Evolutionary conservation across 2,797 vertebrate genomes (phyloP).

Genomic region (Carduelis carduelis): DNA sequence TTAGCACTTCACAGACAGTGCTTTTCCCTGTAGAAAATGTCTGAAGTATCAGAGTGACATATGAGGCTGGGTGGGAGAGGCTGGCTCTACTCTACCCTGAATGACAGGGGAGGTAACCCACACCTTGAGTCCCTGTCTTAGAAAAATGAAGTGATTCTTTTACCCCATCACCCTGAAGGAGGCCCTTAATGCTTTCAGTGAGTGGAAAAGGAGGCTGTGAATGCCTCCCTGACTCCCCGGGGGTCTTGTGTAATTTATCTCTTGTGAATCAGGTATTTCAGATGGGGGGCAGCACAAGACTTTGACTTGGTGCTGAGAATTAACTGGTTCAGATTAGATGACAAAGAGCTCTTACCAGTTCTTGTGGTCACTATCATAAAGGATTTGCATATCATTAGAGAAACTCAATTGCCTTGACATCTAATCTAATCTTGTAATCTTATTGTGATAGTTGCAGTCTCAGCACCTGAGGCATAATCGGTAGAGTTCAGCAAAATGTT

Average conservation of each 20-base stretch:
- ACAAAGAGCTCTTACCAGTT: background rate
- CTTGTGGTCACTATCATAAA: background rate
- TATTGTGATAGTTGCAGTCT: background rate
- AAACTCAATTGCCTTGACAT: background rate
- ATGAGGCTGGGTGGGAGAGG: background rate
- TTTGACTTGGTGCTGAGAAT: background rate
- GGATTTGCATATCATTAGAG: background rate
- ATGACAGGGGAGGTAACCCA: background rate
- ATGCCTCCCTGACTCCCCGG: background rate
- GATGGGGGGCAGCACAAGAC: background rate
- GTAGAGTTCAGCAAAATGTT: background rate
- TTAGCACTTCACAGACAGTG: background rate
- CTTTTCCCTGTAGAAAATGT: background rate
- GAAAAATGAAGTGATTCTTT: background rate
- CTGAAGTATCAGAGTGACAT: background rate
- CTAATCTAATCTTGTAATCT: background rate
- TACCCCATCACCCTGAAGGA: background rate
- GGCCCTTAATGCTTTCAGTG: background rate
- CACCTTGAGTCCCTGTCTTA: background rate
- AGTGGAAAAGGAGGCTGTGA: background rate
- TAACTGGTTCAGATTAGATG: background rate
- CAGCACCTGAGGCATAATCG: background rate
- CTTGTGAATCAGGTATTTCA: background rate
- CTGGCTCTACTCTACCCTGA: background rate
- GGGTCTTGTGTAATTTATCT: background rate